These are phyloP conservation scores for Diadophis punctatus DNA, from an alignment of 2,113 vertebrate genomes.

Conservation along the genomic window DNA sequence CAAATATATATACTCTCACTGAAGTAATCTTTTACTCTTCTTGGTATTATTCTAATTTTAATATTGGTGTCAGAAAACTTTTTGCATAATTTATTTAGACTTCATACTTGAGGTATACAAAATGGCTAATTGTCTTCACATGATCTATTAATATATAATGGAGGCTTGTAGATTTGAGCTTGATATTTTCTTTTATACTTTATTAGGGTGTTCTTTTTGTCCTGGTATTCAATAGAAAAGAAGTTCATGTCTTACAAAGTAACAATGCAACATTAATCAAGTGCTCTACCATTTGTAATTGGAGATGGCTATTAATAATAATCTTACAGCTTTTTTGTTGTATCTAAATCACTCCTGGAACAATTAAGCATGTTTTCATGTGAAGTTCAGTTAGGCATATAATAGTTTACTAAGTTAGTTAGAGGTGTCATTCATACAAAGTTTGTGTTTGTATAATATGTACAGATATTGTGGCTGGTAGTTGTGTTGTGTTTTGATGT, in stretches of 20 bases:
- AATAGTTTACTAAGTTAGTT: background rate
- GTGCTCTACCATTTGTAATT: slow-evolving; percentile 25
- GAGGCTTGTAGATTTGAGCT: background rate
- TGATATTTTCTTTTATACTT: slow-evolving; percentile 12
- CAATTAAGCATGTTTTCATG: slow-evolving; percentile 26
- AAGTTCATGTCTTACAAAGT: slow-evolving; percentile 22
- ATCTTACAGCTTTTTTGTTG: background rate
- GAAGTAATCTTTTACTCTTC: background rate
- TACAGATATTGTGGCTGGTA: slow-evolving; percentile 22
- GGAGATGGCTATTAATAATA: background rate
- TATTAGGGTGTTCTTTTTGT: slow-evolving; percentile 13
- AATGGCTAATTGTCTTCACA: background rate
- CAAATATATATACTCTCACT: background rate
- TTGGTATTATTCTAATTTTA: slow-evolving; percentile 8
- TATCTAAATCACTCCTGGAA: background rate
- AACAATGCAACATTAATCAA: background rate
- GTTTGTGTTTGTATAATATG: slow-evolving; percentile 3
- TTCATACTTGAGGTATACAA: background rate
- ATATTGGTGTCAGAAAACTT: background rate
- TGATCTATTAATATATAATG: background rate
- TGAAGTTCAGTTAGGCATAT: slow-evolving; percentile 5
- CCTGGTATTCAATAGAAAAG: slow-evolving; percentile 15
- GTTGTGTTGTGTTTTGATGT: slow-evolving; percentile 23
- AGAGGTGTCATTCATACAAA: slow-evolving; percentile 21
- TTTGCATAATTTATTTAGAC: slow-evolving; percentile 9